Conservation (phyloP, 2,797 vertebrate genomes). For the Onychomys torridus region DNA sequence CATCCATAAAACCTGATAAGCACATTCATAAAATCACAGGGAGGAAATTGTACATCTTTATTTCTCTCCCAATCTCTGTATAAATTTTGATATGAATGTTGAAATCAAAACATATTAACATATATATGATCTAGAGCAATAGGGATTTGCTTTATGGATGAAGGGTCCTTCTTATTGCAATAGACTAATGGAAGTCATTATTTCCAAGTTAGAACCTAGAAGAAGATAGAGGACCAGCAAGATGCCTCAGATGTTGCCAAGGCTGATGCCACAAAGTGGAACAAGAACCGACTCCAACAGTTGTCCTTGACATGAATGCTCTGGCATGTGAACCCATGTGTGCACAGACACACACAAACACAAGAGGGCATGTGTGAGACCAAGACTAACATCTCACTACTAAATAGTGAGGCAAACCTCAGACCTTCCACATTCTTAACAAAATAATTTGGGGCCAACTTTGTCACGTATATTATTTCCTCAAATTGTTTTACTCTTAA, state of each 20-base stretch:
- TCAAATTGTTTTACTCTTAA: conserved; percentile 22
- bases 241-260: background rate
- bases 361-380: background rate
- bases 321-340: background rate
- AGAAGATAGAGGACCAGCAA: background rate
- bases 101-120: background rate
- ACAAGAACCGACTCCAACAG: background rate
- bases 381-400: background rate
- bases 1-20: background rate
- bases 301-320: background rate
- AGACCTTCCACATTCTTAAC: background rate
- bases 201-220: background rate
- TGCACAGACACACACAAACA: background rate
- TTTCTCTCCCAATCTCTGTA: background rate
- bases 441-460: conserved; percentile 5
- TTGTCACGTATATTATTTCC: conserved; percentile 19
- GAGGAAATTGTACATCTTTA: background rate
- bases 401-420: background rate
- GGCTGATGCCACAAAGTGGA: background rate
- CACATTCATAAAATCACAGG: background rate
- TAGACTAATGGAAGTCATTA: background rate
- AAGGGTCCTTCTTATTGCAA: background rate
- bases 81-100: background rate
- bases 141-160: conserved; percentile 29
- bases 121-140: background rate